Conservation (phyloP, 92 coral and sea anemone species). For the Virgularia gustaviana region DNA sequence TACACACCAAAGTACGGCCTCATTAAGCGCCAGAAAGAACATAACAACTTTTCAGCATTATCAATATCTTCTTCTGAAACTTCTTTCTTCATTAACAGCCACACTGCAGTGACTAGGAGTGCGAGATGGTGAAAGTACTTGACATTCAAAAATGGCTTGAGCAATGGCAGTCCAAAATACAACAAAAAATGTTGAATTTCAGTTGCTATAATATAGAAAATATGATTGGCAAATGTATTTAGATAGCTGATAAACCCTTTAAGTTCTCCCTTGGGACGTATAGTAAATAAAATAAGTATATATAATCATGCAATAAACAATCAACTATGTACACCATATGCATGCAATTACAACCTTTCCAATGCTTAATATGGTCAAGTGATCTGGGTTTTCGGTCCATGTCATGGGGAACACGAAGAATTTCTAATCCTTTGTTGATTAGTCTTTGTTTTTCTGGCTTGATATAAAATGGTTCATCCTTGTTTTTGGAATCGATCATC, state of each 20-base stretch:
- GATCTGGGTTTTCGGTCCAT: conserved; percentile 56
- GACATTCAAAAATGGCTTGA: conserved; percentile 27
- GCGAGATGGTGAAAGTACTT: conserved; percentile 51
- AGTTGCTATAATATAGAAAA: conserved; percentile 38
- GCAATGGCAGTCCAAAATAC: conserved; percentile 51
- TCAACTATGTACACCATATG: too few relatives aligned
- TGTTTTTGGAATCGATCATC: background rate
- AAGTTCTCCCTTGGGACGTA: too few relatives aligned
- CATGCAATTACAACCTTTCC: too few relatives aligned
- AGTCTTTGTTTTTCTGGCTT: conserved; percentile 24
- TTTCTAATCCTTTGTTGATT: conserved; percentile 29
- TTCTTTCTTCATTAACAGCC: conserved; percentile 44
- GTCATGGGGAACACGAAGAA: conserved; percentile 55
- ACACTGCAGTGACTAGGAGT: conserved; percentile 42
- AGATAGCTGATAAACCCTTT: too few relatives aligned
- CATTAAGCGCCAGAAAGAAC: conserved; percentile 51
- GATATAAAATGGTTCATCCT: conserved; percentile 39
- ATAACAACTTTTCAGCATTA: conserved; percentile 36
- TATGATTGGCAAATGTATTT: too few relatives aligned
- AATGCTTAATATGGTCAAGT: conserved; percentile 47
- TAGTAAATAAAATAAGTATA: too few relatives aligned
- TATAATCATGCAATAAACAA: too few relatives aligned
- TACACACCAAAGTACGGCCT: conserved; percentile 29
- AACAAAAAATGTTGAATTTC: conserved; percentile 53
- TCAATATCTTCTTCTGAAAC: conserved; percentile 32